phyloP scores from a whole-genome alignment of 2,797 vertebrate genomes.

The Acanthis flammea region DNA sequence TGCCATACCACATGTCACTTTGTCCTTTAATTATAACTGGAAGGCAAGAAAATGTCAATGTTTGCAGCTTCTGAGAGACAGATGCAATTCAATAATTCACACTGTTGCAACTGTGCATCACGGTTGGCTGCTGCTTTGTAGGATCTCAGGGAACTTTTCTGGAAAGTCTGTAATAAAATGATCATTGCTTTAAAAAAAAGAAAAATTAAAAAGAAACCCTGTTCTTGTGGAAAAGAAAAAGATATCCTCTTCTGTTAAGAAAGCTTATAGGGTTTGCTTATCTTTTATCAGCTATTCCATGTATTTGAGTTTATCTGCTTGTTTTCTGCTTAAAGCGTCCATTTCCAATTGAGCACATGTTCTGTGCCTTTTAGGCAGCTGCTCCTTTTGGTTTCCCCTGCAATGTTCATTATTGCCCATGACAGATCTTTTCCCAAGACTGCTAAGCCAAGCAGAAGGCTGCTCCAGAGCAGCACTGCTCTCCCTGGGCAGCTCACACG shows the following conservation, averaged over 20 bases:
- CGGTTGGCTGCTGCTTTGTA: neutral
- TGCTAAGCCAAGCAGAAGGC: slow-evolving; percentile 28
- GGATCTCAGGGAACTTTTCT: neutral
- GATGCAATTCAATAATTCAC: neutral
- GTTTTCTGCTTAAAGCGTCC: slow-evolving; percentile 21
- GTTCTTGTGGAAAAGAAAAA: neutral
- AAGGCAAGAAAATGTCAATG: slow-evolving; percentile 6
- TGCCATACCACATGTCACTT: neutral
- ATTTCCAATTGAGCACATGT: slow-evolving; percentile 29
- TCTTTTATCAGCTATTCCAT: neutral
- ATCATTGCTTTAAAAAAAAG: slow-evolving; percentile 29
- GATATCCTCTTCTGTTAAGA: neutral
- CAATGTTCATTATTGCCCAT: slow-evolving; percentile 5
- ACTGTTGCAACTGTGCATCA: neutral
- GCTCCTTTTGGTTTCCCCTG: neutral
- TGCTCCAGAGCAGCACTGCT: slow-evolving; percentile 30
- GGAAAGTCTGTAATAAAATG: neutral
- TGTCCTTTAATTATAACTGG: neutral
- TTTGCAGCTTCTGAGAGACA: neutral
- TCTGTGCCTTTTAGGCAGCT: slow-evolving; percentile 15
- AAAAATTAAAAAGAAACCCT: too few species aligned
- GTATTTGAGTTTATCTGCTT: slow-evolving; percentile 44
- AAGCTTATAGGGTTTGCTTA: neutral
- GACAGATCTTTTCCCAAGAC: slow-evolving; percentile 31
- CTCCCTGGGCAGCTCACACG: neutral